These are phyloP conservation scores for Physocephala rufipes DNA, from an alignment of 2,888 invertebrate genomes.

Conservation along the genomic window DNA sequence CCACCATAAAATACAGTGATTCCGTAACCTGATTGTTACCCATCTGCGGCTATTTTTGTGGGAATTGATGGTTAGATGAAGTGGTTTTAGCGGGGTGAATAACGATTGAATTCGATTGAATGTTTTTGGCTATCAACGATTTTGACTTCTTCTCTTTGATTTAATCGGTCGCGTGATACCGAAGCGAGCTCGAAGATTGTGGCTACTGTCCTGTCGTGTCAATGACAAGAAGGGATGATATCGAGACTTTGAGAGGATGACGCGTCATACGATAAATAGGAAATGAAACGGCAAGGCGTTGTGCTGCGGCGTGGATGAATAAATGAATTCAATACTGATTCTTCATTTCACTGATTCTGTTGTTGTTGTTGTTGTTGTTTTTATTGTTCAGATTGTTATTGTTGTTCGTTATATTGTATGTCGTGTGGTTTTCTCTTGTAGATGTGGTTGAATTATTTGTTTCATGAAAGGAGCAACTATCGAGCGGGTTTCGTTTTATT, in stretches of 20 bases:
- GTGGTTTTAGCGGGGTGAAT: not conserved
- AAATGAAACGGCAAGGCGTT: no score
- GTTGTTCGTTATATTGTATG: conserved; percentile 23
- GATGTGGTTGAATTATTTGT: conserved; percentile 27
- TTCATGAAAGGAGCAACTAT: conserved; percentile 49
- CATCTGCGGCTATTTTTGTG: conserved; percentile 7
- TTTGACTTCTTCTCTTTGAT: not conserved
- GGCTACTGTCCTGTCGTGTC: not conserved
- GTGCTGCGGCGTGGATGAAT: not conserved
- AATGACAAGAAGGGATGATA: not conserved
- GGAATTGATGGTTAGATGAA: conserved; percentile 6
- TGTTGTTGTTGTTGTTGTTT: no score
- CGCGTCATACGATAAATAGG: not conserved
- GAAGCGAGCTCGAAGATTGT: conserved; percentile 8
- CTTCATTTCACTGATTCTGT: not conserved
- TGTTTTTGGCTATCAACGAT: conserved; percentile 3
- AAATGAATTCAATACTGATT: not conserved
- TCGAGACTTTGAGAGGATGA: not conserved
- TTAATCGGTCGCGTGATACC: conserved; percentile 15
- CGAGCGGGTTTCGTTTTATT: conserved; percentile 29
- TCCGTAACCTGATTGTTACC: conserved; percentile 6
- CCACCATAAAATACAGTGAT: not conserved
- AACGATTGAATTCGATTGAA: conserved; percentile 15
- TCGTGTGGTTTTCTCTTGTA: conserved; percentile 23
- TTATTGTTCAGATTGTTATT: no score